phyloP scores from a whole-genome alignment of 2,797 vertebrate species.

The Eutrigla gurnardus region DNA sequence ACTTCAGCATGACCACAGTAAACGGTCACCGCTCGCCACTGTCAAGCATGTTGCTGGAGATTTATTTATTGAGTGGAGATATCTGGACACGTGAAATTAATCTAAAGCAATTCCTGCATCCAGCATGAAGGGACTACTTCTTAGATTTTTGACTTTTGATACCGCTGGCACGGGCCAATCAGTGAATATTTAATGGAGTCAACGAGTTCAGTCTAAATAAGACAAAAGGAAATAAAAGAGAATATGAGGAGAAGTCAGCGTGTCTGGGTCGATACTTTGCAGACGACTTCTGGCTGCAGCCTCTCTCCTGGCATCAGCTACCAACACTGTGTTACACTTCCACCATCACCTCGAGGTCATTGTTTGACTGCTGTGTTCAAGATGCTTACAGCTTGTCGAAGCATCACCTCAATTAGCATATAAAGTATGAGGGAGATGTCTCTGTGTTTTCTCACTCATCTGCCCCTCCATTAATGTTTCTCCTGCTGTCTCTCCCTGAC shows the following conservation, averaged over 20 bases:
- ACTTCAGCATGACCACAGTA: too few species aligned
- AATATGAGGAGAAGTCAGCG: background rate
- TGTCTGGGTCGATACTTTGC: background rate
- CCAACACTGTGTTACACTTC: constrained; percentile 34
- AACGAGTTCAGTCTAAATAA: background rate
- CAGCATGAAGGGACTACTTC: background rate
- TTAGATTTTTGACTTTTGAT: constrained; percentile 5
- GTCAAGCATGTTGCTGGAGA: background rate
- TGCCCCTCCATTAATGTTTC: constrained; percentile 39
- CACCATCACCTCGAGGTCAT: constrained; percentile 61
- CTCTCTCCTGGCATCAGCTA: constrained; percentile 44
- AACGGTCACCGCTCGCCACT: too few species aligned
- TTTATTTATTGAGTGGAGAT: background rate
- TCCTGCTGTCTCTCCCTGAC: constrained; percentile 23
- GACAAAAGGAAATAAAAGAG: background rate
- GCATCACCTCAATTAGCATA: constrained; percentile 69
- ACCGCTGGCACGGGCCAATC: background rate
- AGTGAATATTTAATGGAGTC: background rate
- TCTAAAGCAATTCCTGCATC: background rate
- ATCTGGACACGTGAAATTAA: background rate
- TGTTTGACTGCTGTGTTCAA: constrained; percentile 64
- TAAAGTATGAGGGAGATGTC: constrained; percentile 59
- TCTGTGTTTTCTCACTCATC: constrained; percentile 49
- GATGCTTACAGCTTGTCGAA: constrained; percentile 61
- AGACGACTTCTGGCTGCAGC: background rate